Evolutionary conservation across 2,113 vertebrate genomes (phyloP), one percentile per base, ranked within the genome.

Genomic region (Motacilla tschutschensis): DNA sequence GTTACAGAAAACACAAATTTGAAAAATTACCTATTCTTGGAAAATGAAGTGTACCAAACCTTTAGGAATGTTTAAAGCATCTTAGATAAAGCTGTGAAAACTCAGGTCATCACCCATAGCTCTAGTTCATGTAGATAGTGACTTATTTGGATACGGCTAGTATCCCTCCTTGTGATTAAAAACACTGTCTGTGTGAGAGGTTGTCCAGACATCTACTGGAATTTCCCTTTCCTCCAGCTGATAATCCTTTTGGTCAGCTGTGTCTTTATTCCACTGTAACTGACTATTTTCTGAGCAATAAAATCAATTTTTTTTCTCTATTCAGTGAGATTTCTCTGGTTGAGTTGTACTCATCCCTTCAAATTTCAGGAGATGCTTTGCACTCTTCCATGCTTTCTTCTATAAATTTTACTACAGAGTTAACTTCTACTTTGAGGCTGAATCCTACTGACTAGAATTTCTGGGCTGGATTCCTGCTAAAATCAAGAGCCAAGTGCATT

Each of bases 271-370:
- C 31, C 54, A 64, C 17, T n/a, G 24, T 5, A 15, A n/a, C 28
- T 59, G 28, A 17, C 36, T 65, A 15, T 71, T 83, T 83, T 83
- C 58, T 64, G 78, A 25, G 38, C 55, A 20, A 66, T 47, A 87
- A 87, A 67, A 76, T 46, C 1, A 10, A 16, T 3, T 2, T 38
- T 60, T 81, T 69, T 46, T 1, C 26, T 87, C 38, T 25, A 2
- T 65, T 72, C 41, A 17, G 29, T 62, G n/a, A 46, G 55, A 58
- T 80, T 77, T 80, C 33, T 66, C 47, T 69, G 24, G 13, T 70
- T 0, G 1, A 41, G 10, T n/a, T 47, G 10, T 55, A 58, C 6
- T 47, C 8, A 16, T 0, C 0, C 25, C 33, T 80, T 73, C 67
- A 80, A 35, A 80, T 74, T 71, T 77, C 41, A 66, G 28, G 33